Percentiles rank a stretch among this genome's conserved stretches.
Conservation (phyloP, 2,113 vertebrate species). For the Miniopterus natalensis region DNA sequence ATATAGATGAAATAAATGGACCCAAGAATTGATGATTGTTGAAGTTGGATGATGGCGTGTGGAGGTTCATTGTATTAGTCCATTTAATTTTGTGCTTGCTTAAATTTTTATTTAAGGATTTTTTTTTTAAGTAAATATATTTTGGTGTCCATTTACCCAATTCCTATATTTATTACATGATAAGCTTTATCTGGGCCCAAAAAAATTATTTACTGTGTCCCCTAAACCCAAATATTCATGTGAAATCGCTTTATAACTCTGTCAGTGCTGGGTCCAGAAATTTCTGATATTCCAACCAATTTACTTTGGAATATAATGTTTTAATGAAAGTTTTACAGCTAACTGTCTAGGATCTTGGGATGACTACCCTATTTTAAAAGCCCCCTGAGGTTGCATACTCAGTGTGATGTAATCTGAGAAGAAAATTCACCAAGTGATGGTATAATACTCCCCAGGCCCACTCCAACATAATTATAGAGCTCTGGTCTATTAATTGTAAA, state of each 20-base stretch:
- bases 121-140: not conserved
- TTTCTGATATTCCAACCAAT: conserved; percentile 56
- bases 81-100: not conserved
- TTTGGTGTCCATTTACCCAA: not conserved
- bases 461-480: conserved; percentile 59
- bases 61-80: not conserved
- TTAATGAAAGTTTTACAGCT: conserved; percentile 58
- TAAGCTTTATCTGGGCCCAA: not conserved
- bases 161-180: not conserved
- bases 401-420: conserved; percentile 17
- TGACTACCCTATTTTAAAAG: conserved; percentile 48
- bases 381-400: not conserved
- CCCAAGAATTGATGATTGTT: not conserved
- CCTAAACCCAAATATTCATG: not conserved
- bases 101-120: not conserved
- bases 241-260: conserved; percentile 29
- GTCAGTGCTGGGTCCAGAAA: not conserved
- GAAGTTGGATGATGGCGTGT: not conserved
- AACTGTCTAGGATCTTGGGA: conserved; percentile 52
- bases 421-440: conserved; percentile 61
- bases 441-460: conserved; percentile 30
- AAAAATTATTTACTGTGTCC: not conserved
- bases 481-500: conserved; percentile 70
- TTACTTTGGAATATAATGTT: conserved; percentile 26
- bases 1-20: not conserved